Conservation (phyloP, 2,797 vertebrate genomes). For the Chiloscyllium punctatum region DNA sequence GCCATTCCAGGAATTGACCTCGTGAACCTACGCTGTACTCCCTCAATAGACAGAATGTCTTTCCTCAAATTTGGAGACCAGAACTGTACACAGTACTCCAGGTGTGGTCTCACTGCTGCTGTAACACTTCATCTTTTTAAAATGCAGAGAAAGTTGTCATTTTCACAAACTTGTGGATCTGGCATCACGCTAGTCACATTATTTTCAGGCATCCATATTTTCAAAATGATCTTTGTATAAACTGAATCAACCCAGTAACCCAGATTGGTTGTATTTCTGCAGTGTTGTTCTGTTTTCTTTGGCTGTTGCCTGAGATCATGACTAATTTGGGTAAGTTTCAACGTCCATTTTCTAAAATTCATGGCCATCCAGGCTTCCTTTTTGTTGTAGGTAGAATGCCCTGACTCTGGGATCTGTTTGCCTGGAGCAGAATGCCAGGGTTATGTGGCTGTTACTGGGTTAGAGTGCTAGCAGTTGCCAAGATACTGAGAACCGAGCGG, state of each 20-base stretch:
- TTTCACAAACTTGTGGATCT: not conserved
- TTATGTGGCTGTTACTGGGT: not conserved
- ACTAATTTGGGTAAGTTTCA: not conserved
- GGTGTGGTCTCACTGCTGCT: no score
- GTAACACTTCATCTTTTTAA: not conserved
- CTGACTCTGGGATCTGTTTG: not conserved
- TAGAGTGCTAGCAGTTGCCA: not conserved
- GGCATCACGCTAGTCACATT: not conserved
- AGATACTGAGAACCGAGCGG: no score
- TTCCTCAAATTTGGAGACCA: no score
- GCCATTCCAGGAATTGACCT: no score
- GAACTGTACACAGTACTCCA: no score
- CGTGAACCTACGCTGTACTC: no score
- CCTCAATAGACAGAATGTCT: no score
- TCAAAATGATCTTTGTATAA: not conserved
- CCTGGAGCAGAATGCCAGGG: not conserved
- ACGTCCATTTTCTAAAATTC: not conserved
- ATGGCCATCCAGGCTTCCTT: not conserved
- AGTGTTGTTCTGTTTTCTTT: not conserved
- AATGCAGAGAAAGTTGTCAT: not conserved
- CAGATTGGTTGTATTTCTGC: not conserved
- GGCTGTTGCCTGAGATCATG: not conserved
- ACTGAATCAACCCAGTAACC: not conserved
- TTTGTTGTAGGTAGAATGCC: not conserved
- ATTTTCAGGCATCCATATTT: not conserved